Percentiles rank a stretch among this genome's conserved stretches.
These are phyloP conservation scores for Acanthaster planci DNA, from an alignment of 35 echinoderm and acorn worm genomes.

Conservation along the genomic window DNA sequence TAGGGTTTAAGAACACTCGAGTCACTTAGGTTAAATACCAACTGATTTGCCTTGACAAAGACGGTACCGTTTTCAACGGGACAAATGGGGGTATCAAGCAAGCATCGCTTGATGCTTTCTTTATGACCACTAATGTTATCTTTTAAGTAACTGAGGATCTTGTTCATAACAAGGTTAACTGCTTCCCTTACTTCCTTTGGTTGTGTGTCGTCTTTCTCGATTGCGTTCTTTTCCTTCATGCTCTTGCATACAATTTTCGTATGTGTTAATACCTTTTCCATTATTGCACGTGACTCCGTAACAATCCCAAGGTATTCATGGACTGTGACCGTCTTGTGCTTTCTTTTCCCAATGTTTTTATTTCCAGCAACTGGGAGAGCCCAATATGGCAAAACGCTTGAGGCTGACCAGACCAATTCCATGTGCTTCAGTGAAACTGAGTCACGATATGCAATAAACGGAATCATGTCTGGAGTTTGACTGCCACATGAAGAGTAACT, in stretches of 20 bases:
- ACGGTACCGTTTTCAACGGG: constrained; percentile 5
- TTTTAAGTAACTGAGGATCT: neutral
- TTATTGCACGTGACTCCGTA: neutral
- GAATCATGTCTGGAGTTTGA: neutral
- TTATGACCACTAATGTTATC: neutral
- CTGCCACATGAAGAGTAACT: neutral
- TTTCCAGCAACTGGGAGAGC: constrained; percentile 2
- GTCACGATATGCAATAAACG: constrained; percentile 10
- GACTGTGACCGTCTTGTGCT: neutral
- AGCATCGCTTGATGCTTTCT: neutral
- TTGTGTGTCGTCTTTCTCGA: constrained; percentile 1
- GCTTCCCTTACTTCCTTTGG: neutral
- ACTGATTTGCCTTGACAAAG: constrained; percentile 27
- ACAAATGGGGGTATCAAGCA: constrained; percentile 9
- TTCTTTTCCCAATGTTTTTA: neutral
- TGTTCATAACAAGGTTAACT: neutral
- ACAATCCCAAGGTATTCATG: constrained; percentile 4
- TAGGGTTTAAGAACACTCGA: neutral
- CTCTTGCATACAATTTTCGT: neutral
- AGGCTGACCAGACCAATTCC: constrained; percentile 32
- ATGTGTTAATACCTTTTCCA: constrained; percentile 12
- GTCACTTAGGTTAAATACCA: constrained; percentile 5
- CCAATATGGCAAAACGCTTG: neutral
- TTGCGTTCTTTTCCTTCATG: constrained; percentile 24
- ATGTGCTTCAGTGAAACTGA: neutral